These are phyloP conservation scores for Moxostoma hubbsi DNA, from an alignment of 2,797 vertebrate species.

Conservation along the genomic window DNA sequence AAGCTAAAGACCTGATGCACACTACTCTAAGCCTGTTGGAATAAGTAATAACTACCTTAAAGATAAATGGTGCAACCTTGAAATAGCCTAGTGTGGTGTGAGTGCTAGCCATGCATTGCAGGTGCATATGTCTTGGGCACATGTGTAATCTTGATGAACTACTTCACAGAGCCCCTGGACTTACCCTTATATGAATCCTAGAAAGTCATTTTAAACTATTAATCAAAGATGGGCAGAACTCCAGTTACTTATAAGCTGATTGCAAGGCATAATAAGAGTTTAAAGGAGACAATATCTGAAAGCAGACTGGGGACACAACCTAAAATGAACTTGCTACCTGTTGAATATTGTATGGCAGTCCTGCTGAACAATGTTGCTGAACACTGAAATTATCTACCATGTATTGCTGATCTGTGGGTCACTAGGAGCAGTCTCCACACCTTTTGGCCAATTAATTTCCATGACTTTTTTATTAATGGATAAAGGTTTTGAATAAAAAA, in stretches of 20 bases:
- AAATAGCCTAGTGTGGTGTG: slow-evolving; percentile 24
- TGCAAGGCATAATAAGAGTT: slow-evolving; percentile 15
- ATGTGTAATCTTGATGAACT: slow-evolving; percentile 47
- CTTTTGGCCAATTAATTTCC: too few relatives aligned
- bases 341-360: slow-evolving; percentile 27
- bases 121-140: slow-evolving; percentile 43
- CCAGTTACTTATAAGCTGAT: background rate
- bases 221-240: slow-evolving; percentile 33
- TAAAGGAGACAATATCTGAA: slow-evolving; percentile 11
- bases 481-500: too few relatives aligned
- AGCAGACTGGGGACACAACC: background rate
- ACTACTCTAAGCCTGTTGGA: background rate
- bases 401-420: background rate
- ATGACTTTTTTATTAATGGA: too few relatives aligned
- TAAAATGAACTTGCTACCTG: background rate
- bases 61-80: slow-evolving; percentile 55
- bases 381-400: slow-evolving; percentile 4
- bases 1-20: background rate
- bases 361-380: slow-evolving; percentile 17
- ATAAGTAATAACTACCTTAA: slow-evolving; percentile 32
- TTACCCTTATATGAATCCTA: slow-evolving; percentile 39
- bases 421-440: background rate
- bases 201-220: slow-evolving; percentile 43
- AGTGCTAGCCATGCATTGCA: slow-evolving; percentile 34
- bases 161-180: slow-evolving; percentile 18